phyloP scores from a whole-genome alignment of 1,140 invertebrate species.

The Solenopsis invicta region DNA sequence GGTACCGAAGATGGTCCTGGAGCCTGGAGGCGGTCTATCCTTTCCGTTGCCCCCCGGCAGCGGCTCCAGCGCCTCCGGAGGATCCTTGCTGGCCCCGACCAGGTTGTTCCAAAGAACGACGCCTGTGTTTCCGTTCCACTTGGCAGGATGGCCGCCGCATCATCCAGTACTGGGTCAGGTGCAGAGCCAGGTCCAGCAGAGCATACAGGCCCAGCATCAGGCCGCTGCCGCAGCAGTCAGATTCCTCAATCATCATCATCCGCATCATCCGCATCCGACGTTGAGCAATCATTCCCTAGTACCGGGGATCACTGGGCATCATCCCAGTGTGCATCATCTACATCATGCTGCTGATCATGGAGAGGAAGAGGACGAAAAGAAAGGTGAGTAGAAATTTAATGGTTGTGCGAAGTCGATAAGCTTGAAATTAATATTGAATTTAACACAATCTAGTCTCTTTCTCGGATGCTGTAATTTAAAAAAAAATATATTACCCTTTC shows the following conservation, averaged over 20 bases:
- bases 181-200: constrained; percentile 84
- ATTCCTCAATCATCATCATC: constrained; percentile 84
- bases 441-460: neutral
- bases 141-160: constrained; percentile 85
- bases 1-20: constrained; percentile 86
- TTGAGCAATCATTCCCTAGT: constrained; percentile 84
- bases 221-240: constrained; percentile 83
- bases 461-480: too few species aligned
- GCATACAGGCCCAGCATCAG: constrained; percentile 84
- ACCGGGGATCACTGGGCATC: constrained; percentile 82
- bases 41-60: constrained; percentile 86
- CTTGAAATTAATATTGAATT: neutral
- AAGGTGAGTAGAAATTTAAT: constrained; percentile 79
- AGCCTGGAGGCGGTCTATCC: constrained; percentile 86
- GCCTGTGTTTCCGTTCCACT: constrained; percentile 85
- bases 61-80: constrained; percentile 80
- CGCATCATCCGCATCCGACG: constrained; percentile 84
- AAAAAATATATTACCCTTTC: neutral
- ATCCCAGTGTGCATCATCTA: constrained; percentile 83
- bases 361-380: constrained; percentile 86
- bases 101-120: constrained; percentile 85
- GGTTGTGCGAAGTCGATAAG: neutral
- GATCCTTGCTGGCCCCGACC: constrained; percentile 82
- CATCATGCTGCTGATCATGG: constrained; percentile 83
- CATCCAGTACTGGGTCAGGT: constrained; percentile 85